Percentiles rank a stretch among this genome's conserved stretches.
phyloP scores from a whole-genome alignment of 1,140 invertebrate genomes.

The Metaphire vulgaris region DNA sequence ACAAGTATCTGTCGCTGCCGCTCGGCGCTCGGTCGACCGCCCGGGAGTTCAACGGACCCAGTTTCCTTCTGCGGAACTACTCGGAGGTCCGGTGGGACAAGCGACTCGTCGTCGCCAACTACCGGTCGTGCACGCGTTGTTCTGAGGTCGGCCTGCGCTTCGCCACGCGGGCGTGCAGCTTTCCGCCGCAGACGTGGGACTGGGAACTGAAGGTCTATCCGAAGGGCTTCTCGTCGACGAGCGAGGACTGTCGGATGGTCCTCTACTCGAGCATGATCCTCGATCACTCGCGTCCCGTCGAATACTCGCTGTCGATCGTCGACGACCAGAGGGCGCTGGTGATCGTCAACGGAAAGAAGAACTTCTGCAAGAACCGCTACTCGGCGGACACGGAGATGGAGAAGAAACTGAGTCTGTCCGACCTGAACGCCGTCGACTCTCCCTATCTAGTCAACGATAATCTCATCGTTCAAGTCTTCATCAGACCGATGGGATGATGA shows the following conservation, averaged over 20 bases:
- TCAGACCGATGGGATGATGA: slow-evolving; percentile 7
- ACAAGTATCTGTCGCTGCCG: slow-evolving; percentile 52
- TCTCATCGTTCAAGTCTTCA: slow-evolving; percentile 2
- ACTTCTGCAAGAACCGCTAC: slow-evolving; percentile 52
- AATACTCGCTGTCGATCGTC: slow-evolving; percentile 51
- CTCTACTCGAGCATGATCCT: slow-evolving; percentile 50
- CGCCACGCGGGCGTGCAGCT: slow-evolving; percentile 48
- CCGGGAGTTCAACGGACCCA: slow-evolving; percentile 46
- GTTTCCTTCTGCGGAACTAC: slow-evolving; percentile 52
- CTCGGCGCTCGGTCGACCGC: slow-evolving; percentile 42
- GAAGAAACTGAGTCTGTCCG: slow-evolving; percentile 37
- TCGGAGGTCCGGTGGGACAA: slow-evolving; percentile 53
- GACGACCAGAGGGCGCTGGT: slow-evolving; percentile 47
- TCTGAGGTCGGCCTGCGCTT: slow-evolving; percentile 47
- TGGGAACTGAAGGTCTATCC: slow-evolving; percentile 52
- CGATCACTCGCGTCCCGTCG: slow-evolving; percentile 51
- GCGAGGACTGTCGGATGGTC: slow-evolving; percentile 45
- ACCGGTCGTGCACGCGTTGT: slow-evolving; percentile 36
- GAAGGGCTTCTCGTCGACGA: slow-evolving; percentile 40
- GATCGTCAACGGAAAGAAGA: slow-evolving; percentile 50
- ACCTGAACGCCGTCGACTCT: not conserved
- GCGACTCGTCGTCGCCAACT: slow-evolving; percentile 45
- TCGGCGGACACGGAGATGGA: slow-evolving; percentile 47
- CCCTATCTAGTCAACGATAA: slow-evolving; percentile 5
- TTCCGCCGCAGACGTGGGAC: slow-evolving; percentile 51